A percentile compares a stretch with the other conserved stretches of the same genome.
phyloP scores from a whole-genome alignment of 2,888 invertebrate genomes.

The Amiota mariae region DNA sequence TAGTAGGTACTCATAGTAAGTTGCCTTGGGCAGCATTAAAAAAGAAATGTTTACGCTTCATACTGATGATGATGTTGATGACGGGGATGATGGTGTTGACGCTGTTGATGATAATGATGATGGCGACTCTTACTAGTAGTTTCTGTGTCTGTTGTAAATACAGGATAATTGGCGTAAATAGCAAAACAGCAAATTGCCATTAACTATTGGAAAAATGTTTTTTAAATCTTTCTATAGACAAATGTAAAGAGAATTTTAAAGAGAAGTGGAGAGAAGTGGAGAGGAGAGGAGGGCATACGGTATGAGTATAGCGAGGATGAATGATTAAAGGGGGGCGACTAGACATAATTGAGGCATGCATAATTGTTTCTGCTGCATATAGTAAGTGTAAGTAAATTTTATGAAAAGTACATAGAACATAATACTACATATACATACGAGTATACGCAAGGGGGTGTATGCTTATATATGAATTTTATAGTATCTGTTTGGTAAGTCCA shows the following conservation, averaged over 20 bases:
- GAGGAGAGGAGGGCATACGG: no score
- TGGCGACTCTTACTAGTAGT: constrained; percentile 29
- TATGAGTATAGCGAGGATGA: no score
- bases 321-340: no score
- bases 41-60: constrained; percentile 5
- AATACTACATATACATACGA: no score
- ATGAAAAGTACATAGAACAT: no score
- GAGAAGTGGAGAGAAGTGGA: no score
- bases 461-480: neutral
- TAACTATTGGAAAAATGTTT: constrained; percentile 65
- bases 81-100: constrained; percentile 31
- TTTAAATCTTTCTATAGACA: constrained; percentile 39
- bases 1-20: neutral
- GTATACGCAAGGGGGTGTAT: neutral
- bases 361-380: no score
- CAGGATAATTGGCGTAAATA: constrained; percentile 66
- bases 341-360: no score
- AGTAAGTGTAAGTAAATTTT: no score
- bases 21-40: neutral
- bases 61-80: constrained; percentile 32
- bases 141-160: constrained; percentile 52
- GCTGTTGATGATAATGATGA: constrained; percentile 38
- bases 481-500: neutral
- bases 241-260: no score
- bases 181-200: constrained; percentile 67